Conservation (phyloP, 2,888 invertebrate species). For the Glomeris marginata region DNA sequence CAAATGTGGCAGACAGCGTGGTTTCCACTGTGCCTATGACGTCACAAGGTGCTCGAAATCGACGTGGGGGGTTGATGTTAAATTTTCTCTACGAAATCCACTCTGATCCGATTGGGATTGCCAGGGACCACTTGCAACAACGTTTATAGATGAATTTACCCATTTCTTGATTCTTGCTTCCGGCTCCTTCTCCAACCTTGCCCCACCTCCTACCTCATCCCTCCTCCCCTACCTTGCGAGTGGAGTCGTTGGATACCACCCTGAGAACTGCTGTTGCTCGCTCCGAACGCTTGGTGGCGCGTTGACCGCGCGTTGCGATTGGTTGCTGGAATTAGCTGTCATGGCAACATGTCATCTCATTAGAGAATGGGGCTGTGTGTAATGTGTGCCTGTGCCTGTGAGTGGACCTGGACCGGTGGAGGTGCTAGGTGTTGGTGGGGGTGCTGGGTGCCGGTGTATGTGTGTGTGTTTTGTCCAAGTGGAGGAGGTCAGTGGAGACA, state of each 20-base stretch:
- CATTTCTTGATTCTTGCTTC: conserved; percentile 1
- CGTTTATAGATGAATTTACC: conserved; percentile 4
- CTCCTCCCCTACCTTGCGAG: neutral
- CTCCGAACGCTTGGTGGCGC: neutral
- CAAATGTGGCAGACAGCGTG: conserved; percentile 6
- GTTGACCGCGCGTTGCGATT: conserved; percentile 9
- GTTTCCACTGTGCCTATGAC: neutral
- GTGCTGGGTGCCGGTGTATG: neutral
- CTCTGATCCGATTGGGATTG: too few species aligned
- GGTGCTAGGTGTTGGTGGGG: neutral
- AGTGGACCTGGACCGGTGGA: conserved; percentile 11
- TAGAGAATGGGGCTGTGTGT: conserved; percentile 2
- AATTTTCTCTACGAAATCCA: too few species aligned
- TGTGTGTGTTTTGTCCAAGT: neutral
- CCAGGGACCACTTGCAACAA: neutral
- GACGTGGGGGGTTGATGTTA: too few species aligned
- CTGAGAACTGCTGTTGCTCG: neutral
- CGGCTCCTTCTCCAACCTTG: neutral
- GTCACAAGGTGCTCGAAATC: too few species aligned
- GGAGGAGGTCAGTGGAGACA: neutral
- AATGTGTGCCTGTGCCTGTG: too few species aligned
- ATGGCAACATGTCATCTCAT: conserved; percentile 16
- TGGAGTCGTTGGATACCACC: neutral
- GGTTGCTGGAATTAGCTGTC: conserved; percentile 13
- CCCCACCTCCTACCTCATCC: too few species aligned